phyloP scores from a whole-genome alignment of 2,797 vertebrate genomes.

The Enteromius unitaeniatus region DNA sequence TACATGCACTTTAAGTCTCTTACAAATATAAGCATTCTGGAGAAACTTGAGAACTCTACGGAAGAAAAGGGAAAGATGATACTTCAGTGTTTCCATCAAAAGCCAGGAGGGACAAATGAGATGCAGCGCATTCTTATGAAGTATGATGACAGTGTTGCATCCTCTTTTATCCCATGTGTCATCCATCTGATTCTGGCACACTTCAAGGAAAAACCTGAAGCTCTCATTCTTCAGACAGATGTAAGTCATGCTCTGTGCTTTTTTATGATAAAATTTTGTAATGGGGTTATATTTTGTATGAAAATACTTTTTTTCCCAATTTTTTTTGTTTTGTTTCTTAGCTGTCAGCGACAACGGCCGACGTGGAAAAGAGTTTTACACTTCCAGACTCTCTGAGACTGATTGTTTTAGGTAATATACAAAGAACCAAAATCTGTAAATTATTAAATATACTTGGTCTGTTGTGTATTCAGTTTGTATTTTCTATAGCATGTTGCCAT shows the following conservation, averaged over 20 bases:
- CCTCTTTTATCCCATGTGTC: constrained; percentile 24
- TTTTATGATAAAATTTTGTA: neutral
- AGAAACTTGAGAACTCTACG: constrained; percentile 48
- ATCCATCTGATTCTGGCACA: constrained; percentile 20
- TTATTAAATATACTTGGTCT: neutral
- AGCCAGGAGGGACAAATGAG: constrained; percentile 29
- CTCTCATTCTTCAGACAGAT: constrained; percentile 19
- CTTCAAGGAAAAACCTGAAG: constrained; percentile 28
- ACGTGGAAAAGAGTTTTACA: neutral
- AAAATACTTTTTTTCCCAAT: neutral
- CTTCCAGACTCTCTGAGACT: constrained; percentile 16
- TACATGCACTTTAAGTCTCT: constrained; percentile 47
- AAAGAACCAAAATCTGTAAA: neutral
- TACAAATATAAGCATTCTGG: constrained; percentile 32
- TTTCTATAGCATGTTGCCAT: neutral
- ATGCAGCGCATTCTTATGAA: constrained; percentile 26
- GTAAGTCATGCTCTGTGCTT: constrained; percentile 13
- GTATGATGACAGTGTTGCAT: constrained; percentile 31
- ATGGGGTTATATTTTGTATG: neutral
- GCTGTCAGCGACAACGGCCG: neutral
- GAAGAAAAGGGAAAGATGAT: constrained; percentile 53
- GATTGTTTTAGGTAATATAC: constrained; percentile 15
- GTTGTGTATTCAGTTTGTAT: neutral
- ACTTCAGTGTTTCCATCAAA: constrained; percentile 34
- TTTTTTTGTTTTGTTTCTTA: neutral